phyloP scores from a whole-genome alignment of 2,797 vertebrate genomes.

The Pangasius djambal region DNA sequence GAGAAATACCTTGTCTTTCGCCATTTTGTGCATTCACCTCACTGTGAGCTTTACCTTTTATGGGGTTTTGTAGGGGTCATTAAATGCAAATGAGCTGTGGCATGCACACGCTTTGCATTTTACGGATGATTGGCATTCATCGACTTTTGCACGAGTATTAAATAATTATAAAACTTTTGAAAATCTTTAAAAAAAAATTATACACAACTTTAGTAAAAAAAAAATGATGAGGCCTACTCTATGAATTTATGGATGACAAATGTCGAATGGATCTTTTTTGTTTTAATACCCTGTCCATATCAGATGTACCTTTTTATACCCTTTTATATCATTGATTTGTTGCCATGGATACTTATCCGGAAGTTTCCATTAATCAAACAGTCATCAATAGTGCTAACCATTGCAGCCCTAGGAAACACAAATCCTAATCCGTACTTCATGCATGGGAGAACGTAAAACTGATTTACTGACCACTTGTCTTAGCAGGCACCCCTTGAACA shows the following conservation, averaged over 20 bases:
- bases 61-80: not conserved
- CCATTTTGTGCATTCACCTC: not conserved
- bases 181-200: not conserved
- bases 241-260: not conserved
- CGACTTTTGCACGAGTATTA: not conserved
- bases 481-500: conserved; percentile 37
- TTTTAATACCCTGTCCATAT: not conserved
- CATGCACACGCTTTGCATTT: not conserved
- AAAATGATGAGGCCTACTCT: not conserved
- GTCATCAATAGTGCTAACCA: conserved; percentile 49
- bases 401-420: conserved; percentile 15
- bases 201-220: not conserved
- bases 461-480: conserved; percentile 62
- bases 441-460: conserved; percentile 49
- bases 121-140: not conserved
- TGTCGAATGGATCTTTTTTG: not conserved
- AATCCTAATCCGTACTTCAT: conserved; percentile 42
- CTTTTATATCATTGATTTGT: not conserved
- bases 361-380: conserved; percentile 37
- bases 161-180: not conserved
- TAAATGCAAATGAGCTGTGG: not conserved
- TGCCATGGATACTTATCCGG: not conserved
- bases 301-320: too few species aligned
- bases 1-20: not conserved
- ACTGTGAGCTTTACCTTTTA: not conserved